Base-by-base conservation (phyloP, 1,140 invertebrate genomes). In the Dendrolimus punctatus region DNA sequence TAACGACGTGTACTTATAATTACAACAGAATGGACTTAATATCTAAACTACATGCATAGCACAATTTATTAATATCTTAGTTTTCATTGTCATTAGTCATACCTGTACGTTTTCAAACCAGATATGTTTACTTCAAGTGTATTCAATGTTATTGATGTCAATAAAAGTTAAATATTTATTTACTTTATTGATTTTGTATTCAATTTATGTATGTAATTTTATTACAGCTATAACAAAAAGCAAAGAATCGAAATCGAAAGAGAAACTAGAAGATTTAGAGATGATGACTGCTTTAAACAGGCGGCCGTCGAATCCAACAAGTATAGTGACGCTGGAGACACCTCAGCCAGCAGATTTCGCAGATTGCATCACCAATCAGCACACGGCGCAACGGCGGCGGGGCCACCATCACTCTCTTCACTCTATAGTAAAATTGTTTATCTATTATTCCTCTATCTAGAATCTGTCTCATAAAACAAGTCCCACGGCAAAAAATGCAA, bases 291-390 rank as follows among this genome's bases (percentile, higher is more conserved):
- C 80, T 4, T 55, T 86, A 6, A 83, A 81, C 56, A 66, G 76
- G 61, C 69, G 79, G 48, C 63, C 77, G 5, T 76, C 79, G 6
- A 76, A 82, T 51, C 80, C 80, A 0, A 81, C 82, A 5, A 82
- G 77, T 37, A 68, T 86, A 37, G 80, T 88, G 37, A 86, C 81
- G 6, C 58, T 87, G 62, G 82, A 86, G 36, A 63, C 60, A n/a
- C 57, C 60, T n/a, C 73, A 72, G 52, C 73, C 80, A 0, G 60
- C 65, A 0, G 83, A 86, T 54, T 88, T 88, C 55, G 77, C 83
- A 5, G 87, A 88, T 64, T 88, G 81, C 56, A 87, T 88, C 58
- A 79, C 66, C 36, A 88, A 85, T 52, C 83, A 87, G 62, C 87
- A 88, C 61, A 80, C 84, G 0, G 71, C 80, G 8, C 79, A 85